A percentile compares a stretch with the other conserved stretches of the same genome.
These are phyloP conservation scores for Drosophila trapezifrons DNA, from an alignment of 1,140 invertebrate genomes.

Conservation along the genomic window DNA sequence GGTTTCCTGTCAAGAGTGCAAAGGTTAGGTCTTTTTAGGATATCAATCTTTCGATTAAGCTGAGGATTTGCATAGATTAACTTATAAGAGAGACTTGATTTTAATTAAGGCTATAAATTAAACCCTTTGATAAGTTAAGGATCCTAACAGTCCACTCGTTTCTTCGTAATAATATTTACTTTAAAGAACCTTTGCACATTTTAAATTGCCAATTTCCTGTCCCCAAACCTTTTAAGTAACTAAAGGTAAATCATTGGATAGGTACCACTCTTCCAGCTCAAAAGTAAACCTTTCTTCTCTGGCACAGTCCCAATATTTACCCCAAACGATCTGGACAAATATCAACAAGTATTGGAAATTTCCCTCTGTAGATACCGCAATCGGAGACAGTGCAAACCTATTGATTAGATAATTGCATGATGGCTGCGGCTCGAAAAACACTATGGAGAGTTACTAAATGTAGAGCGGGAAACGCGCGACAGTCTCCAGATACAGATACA, in stretches of 20 bases:
- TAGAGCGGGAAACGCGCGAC: conserved; percentile 42
- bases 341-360: conserved; percentile 40
- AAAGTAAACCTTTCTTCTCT: conserved; percentile 9
- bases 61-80: neutral
- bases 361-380: conserved; percentile 74
- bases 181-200: neutral
- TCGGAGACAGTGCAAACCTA: conserved; percentile 70
- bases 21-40: neutral
- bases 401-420: conserved; percentile 77
- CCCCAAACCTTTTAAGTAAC: neutral
- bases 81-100: neutral
- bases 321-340: conserved; percentile 21
- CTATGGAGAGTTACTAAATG: conserved; percentile 16
- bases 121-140: neutral
- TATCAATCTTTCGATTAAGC: neutral
- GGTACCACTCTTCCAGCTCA: neutral
- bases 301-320: conserved; percentile 46
- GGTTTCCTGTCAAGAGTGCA: neutral
- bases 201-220: conserved; percentile 30
- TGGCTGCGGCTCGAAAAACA: conserved; percentile 11
- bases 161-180: conserved; percentile 1
- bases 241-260: conserved; percentile 1
- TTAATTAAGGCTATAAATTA: too few relatives aligned
- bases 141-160: neutral
- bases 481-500: conserved; percentile 31